Conservation (phyloP, 2,888 invertebrate genomes). For the Panorpa germanica region DNA sequence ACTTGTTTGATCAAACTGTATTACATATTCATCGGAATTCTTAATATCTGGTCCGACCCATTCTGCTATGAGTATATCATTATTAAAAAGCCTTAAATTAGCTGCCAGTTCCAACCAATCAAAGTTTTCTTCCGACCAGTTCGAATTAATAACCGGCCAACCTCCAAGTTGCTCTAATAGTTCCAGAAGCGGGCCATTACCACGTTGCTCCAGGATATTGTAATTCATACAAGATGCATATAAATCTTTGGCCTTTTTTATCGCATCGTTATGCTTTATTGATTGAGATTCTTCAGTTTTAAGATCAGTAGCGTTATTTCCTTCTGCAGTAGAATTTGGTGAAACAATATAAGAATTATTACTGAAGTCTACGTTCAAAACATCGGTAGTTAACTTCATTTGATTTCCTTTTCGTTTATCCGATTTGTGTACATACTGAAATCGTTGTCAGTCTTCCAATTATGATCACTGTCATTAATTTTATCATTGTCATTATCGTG, state of each 20-base stretch:
- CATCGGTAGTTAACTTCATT: no score
- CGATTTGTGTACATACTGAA: no score
- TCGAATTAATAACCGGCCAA: conserved; percentile 60
- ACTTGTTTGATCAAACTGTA: conserved; percentile 79
- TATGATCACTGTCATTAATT: no score
- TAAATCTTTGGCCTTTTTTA: conserved; percentile 62
- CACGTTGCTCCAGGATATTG: conserved; percentile 47
- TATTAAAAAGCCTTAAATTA: conserved; percentile 58
- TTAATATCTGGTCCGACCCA: conserved; percentile 89
- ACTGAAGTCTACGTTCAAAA: no score
- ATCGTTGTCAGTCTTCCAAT: no score
- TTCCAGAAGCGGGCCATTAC: conserved; percentile 48
- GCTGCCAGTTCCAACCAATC: conserved; percentile 59
- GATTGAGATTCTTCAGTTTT: no score
- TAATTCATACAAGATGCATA: conserved; percentile 79
- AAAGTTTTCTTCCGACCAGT: conserved; percentile 45
- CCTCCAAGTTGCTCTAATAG: conserved; percentile 59
- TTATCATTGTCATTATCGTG: no score
- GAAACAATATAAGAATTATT: no score
- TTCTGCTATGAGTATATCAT: conserved; percentile 67
- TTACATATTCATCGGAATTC: conserved; percentile 76
- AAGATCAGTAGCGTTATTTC: no score
- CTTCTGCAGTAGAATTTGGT: no score
- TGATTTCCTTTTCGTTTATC: no score
- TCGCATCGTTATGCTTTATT: conserved; percentile 44